Evolutionary conservation across 2,113 vertebrate genomes (phyloP).

Genomic region (Notothenia coriiceps): DNA sequence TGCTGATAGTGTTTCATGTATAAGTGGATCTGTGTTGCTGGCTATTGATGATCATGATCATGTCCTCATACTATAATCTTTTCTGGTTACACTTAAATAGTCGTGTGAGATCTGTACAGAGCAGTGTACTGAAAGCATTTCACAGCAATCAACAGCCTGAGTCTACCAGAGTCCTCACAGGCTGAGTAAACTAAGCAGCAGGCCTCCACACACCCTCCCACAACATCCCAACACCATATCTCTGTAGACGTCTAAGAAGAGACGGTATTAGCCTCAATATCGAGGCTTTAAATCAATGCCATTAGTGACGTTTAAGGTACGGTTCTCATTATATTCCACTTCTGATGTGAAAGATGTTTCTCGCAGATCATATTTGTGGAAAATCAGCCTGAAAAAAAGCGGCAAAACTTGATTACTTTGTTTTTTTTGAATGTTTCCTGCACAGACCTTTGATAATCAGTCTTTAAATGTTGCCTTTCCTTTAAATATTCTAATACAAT

Average conservation of each 20-base stretch:
- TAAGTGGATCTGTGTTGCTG: background rate
- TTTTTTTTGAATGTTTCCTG: background rate
- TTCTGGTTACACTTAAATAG: background rate
- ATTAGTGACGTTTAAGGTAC: background rate
- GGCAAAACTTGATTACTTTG: too few species aligned
- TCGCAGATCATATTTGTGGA: background rate
- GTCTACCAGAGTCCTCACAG: slow-evolving; percentile 36
- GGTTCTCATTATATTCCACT: background rate
- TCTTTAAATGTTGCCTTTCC: background rate
- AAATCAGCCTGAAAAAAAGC: too few species aligned
- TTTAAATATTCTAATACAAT: background rate
- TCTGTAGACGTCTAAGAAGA: slow-evolving; percentile 8
- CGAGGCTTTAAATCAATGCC: background rate
- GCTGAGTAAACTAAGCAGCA: slow-evolving; percentile 50
- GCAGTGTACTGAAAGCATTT: background rate
- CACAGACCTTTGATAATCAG: background rate
- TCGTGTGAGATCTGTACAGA: background rate
- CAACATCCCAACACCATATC: slow-evolving; percentile 5
- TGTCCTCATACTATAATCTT: background rate
- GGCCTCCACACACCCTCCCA: slow-evolving; percentile 34
- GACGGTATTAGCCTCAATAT: background rate
- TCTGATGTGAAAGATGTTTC: background rate
- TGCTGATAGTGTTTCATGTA: background rate
- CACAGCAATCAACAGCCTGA: slow-evolving; percentile 25
- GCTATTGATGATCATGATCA: background rate